Percentiles rank a stretch among this genome's conserved stretches.
Evolutionary conservation across 1,140 invertebrate species (phyloP).

Genomic region (Drosophila cardini): DNA sequence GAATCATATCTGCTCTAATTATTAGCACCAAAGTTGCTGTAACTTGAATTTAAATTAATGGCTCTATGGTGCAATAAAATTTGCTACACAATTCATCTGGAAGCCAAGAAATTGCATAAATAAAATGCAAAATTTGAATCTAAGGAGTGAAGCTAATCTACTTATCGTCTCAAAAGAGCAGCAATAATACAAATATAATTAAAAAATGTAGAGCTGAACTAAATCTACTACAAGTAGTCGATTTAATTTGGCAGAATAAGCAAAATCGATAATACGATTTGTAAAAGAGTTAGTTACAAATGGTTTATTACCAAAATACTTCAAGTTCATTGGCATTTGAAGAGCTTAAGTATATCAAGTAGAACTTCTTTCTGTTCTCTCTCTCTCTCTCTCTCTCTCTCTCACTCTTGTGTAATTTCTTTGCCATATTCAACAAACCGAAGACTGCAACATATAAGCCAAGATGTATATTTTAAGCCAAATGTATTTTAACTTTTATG

Average conservation of each 20-base stretch:
- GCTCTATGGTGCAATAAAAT: conserved; percentile 31
- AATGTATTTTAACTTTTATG: too few relatives aligned
- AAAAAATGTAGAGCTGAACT: conserved; percentile 4
- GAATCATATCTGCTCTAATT: conserved; percentile 36
- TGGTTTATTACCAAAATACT: neutral
- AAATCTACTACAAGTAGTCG: conserved; percentile 1
- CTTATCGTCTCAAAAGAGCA: too few relatives aligned
- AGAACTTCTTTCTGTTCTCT: too few relatives aligned
- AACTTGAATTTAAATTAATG: conserved; percentile 42
- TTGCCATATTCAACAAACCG: too few relatives aligned
- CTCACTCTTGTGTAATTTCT: too few relatives aligned
- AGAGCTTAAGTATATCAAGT: too few relatives aligned
- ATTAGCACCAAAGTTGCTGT: conserved; percentile 36
- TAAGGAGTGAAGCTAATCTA: too few relatives aligned
- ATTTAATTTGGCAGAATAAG: neutral
- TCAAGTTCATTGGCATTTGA: conserved; percentile 15
- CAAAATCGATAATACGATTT: neutral
- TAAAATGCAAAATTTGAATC: neutral
- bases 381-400: too few relatives aligned
- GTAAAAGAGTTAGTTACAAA: too few relatives aligned
- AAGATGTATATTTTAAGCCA: too few relatives aligned
- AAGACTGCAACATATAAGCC: too few relatives aligned
- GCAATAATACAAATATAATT: too few relatives aligned
- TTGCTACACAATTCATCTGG: neutral
- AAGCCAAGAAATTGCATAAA: conserved; percentile 9